Base-by-base conservation (phyloP, 2,888 invertebrate species). In the Microplitis manilae region DNA sequence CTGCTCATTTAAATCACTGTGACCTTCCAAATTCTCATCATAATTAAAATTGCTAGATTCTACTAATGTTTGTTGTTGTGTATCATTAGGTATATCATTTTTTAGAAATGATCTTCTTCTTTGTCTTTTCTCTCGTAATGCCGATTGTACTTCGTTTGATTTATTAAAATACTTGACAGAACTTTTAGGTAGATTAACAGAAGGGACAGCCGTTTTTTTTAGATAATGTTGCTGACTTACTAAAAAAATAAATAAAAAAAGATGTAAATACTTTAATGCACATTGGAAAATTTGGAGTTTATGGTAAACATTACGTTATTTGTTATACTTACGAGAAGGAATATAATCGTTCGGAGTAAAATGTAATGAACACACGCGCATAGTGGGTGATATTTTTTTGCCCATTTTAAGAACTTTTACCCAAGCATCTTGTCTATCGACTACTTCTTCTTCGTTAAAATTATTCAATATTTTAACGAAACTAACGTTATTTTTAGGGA, bases 311-410 rank as follows among this genome's bases (percentile, higher is more conserved):
- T 17, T 17, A 17, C 41, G 65, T 76, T 9, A 76, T 30, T 61
- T 60, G 39, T 60, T 41, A 7, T 40, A 40, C 62, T 73, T 73
- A 64, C 72, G 9, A 38, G 73, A 17, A 20, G 61, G 41, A 15
- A 75, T 38, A 64, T n/a, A 68, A 38, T 75, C 39, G 17, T 68
- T 9, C 73, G 72, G 13, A 20, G 61, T 64, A 69, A 78, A 78
- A 73, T 78, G 69, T 68, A 75, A 68, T 15, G 75, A 78, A 64
- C 75, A 78, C n/a, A 78, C 78, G 68, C 50, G 17, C 68, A 62
- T 76, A 9, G 72, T 40, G 2, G 38, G 8, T 13, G 75, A 30
- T 9, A 73, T 68, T 59, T 20, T 68, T 73, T 76, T 78, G n/a
- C 75, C 64, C 38, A 78, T 78, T 76, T 69, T 78, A 30, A 78